Evolutionary conservation across 1,140 invertebrate genomes (phyloP), one percentile per base, ranked within the genome.

Genomic region (Drosophila simulans): DNA sequence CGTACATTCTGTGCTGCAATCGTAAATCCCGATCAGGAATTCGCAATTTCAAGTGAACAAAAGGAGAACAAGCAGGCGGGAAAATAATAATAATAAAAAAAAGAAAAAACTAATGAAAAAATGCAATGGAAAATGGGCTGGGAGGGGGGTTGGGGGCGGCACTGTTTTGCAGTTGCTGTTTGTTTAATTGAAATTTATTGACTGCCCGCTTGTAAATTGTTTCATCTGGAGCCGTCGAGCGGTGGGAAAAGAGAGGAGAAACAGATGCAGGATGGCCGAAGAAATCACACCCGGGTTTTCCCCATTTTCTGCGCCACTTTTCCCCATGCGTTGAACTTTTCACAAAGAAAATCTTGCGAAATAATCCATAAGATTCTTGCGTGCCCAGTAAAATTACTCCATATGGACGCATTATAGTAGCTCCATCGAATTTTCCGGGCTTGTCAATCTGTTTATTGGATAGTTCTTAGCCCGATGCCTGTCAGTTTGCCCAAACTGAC

Each of bases 121-220:
- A 63, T 64, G 46, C 59, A 43, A 25, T 43, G 15, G 46, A 53
- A 68, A 65, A 35, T n/a, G 22, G 27, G 52, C 11, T 22, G 35
- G 52, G 20, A 46, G 48, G 51, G 40, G 57, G 48, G 54, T 25
- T 62, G 70, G 54, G 27, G 40, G 15, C 40, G 53, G 20, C 20
- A 43, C 25, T 51, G 69, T 74, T 80, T 56, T 40, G 54, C 59
- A 56, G 35, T 70, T 53, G 48, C 52, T 70, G 52, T 70, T 71
- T 77, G 72, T 66, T 53, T 85, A 85, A 85, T 85, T 85, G 77
- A 85, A 85, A 85, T 85, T 86, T 85, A 85, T 85, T 80, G 68
- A 85, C 70, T 85, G 81, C 72, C 55, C 54, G 69, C 65, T 56
- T 58, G 76, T 73, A 17, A 66, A 66, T 80, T 71, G 57, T 58